phyloP scores from a whole-genome alignment of 2,113 vertebrate species.

The Sisor rabdophorus region DNA sequence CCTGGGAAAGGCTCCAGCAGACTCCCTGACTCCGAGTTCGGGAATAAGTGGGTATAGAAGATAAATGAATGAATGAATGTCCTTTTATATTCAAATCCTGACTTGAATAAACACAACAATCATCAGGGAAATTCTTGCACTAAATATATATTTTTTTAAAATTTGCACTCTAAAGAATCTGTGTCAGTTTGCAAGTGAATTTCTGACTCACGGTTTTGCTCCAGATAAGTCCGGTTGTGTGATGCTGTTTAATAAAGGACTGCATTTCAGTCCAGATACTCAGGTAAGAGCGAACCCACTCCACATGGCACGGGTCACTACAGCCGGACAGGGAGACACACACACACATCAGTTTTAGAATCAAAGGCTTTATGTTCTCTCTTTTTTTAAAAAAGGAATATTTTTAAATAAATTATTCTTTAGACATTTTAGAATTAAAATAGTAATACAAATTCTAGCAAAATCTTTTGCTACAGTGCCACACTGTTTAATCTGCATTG shows the following conservation, averaged over 20 bases:
- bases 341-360: too few relatives aligned
- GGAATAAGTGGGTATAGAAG: too few relatives aligned
- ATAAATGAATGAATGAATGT: too few relatives aligned
- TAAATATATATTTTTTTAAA: too few relatives aligned
- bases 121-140: not conserved
- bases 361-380: too few relatives aligned
- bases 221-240: constrained; percentile 90
- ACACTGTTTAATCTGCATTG: too few relatives aligned
- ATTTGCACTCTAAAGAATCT: not conserved
- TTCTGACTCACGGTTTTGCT: constrained; percentile 82
- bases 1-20: too few relatives aligned
- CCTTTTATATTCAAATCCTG: too few relatives aligned
- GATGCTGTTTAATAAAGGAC: constrained; percentile 88
- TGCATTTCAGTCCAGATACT: constrained; percentile 94
- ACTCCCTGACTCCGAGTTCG: too few relatives aligned
- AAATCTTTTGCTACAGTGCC: not conserved
- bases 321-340: not conserved
- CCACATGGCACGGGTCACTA: constrained; percentile 87
- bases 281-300: constrained; percentile 93
- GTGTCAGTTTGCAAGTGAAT: not conserved
- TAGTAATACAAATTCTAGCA: not conserved
- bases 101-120: not conserved
- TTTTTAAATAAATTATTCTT: too few relatives aligned
- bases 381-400: too few relatives aligned
- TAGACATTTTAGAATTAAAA: too few relatives aligned